Base-by-base conservation (phyloP, 2,888 invertebrate genomes). In the Eucera pruinosa region DNA sequence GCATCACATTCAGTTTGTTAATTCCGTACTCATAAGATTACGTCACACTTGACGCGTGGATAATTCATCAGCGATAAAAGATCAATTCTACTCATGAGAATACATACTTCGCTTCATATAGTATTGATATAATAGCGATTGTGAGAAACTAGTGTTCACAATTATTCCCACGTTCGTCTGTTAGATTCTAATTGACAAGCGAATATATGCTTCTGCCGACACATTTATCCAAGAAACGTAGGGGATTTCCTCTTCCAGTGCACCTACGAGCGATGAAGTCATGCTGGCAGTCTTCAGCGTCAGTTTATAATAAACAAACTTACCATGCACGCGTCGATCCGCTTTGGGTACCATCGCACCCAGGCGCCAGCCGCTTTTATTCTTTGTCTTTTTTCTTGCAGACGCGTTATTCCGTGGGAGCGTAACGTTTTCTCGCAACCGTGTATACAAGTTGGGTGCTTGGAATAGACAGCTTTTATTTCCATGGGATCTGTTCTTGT, bases 291-390 rank as follows among this genome's bases (percentile, higher is more conserved):
- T 2, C 30, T n/a, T 25, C 15, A 13, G 41, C 15, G 45, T 66
- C 55, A 27, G 33, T 62, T 80, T 60, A 66, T 61, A 65, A 57
- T 43, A 72, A 81, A 80, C 67, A 64, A 72, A 65, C 61, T 69
- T 45, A 52, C 50, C 57, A 36, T 39, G 57, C 25, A 15, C 54
- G 45, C 52, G 57, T 71, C 68, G 78, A 77, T 66, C 57, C 54
- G 25, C 43, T 41, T 1, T 9, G n/a, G 5, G 52, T 11, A 11
- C 2, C 20, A 20, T 15, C 36, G 27, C 27, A 13, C n/a, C 30
- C 33, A 36, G 41, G 15, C 55, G 20, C 15, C 36, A 13, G n/a
- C 9, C 15, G 18, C 18, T 57, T 48, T 20, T 4, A 9, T 50
- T 18, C 11, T n/a, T 30, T 23, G 15, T 9, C 11, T 18, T 15